phyloP scores from a whole-genome alignment of 2,888 invertebrate genomes.

The Cheilosia scutellata region DNA sequence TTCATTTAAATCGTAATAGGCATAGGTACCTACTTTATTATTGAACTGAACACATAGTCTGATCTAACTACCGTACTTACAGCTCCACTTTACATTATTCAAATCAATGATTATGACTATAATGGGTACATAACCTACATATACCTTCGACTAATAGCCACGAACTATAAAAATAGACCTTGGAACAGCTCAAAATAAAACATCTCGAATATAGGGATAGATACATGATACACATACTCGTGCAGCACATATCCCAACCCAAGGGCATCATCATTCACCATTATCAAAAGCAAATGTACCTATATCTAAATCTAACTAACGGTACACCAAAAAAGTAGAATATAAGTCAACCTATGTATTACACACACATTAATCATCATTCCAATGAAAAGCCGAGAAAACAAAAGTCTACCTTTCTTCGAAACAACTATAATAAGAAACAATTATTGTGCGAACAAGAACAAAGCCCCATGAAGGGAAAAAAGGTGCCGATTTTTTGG shows the following conservation, averaged over 20 bases:
- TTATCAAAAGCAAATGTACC: constrained; percentile 3
- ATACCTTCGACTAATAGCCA: not conserved
- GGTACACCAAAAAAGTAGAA: constrained; percentile 16
- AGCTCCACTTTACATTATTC: constrained; percentile 1
- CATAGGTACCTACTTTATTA: no score
- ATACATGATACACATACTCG: not conserved
- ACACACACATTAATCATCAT: constrained; percentile 47
- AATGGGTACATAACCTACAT: no score
- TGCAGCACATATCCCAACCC: not conserved
- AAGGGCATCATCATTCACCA: constrained; percentile 1
- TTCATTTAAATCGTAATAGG: no score
- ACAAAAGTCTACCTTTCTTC: constrained; percentile 31
- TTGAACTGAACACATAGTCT: no score
- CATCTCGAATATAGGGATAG: constrained; percentile 8
- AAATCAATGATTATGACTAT: constrained; percentile 12
- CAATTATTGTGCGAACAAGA: constrained; percentile 54
- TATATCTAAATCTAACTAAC: not conserved
- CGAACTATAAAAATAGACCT: constrained; percentile 12
- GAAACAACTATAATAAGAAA: constrained; percentile 49
- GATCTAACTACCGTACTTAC: no score
- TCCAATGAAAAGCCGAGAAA: constrained; percentile 5
- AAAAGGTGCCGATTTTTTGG: constrained; percentile 27
- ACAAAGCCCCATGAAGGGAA: constrained; percentile 18
- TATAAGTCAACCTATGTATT: constrained; percentile 19
- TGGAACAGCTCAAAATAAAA: constrained; percentile 43